These are phyloP conservation scores for Saxidomus purpurata DNA, from an alignment of 1,140 invertebrate species.

Conservation along the genomic window DNA sequence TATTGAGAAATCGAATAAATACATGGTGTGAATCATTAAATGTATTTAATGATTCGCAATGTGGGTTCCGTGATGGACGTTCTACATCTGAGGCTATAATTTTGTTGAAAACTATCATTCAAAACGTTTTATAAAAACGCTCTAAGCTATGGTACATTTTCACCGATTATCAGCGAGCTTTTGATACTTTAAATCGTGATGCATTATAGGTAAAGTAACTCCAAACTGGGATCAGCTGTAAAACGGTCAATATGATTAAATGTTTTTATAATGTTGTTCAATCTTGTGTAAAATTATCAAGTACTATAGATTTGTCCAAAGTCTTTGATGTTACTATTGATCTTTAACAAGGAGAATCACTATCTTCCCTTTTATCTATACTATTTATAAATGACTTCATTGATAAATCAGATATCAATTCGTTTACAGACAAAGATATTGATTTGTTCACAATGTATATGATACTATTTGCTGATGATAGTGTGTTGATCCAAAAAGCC, in stretches of 20 bases:
- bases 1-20: background rate
- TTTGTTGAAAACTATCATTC: background rate
- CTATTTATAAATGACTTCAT: constrained; percentile 22
- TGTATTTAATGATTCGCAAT: constrained; percentile 26
- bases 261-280: constrained; percentile 15
- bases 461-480: constrained; percentile 38
- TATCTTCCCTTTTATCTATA: constrained; percentile 14
- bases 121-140: background rate
- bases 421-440: background rate
- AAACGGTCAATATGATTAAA: constrained; percentile 23
- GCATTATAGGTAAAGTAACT: constrained; percentile 33
- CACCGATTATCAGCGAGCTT: constrained; percentile 25
- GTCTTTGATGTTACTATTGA: constrained; percentile 26
- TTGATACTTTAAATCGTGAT: constrained; percentile 28
- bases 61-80: constrained; percentile 34
- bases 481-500: background rate
- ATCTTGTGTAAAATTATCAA: constrained; percentile 25
- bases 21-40: constrained; percentile 24
- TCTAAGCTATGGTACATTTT: constrained; percentile 10
- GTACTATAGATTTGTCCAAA: background rate
- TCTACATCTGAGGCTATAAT: constrained; percentile 45
- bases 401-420: background rate
- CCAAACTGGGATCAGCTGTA: constrained; percentile 25
- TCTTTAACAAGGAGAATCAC: constrained; percentile 31
- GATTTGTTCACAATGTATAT: background rate